Evolutionary conservation across 2,113 vertebrate species (phyloP).

Genomic region (Hipposideros armiger): DNA sequence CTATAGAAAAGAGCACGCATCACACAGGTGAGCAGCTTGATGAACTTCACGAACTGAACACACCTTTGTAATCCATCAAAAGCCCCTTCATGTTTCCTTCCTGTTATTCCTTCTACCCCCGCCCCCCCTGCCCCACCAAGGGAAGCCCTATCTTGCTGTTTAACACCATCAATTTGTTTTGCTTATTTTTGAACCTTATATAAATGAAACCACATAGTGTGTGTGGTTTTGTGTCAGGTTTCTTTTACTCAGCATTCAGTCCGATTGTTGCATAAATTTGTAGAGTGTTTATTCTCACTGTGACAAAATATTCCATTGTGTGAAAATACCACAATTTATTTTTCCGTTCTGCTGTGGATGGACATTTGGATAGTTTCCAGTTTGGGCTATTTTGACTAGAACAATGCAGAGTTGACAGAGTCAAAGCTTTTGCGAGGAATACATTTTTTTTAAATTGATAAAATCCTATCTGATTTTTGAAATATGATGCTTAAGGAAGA

Average conservation of each 20-base stretch:
- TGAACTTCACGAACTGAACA: not conserved
- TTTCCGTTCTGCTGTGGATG: not conserved
- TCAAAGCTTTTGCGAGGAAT: not conserved
- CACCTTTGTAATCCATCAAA: not conserved
- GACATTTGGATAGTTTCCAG: not conserved
- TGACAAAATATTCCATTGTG: not conserved
- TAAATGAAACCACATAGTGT: not conserved
- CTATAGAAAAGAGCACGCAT: not conserved
- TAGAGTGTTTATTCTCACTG: not conserved
- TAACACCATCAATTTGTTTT: not conserved
- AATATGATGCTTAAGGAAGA: not conserved
- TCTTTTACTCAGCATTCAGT: not conserved
- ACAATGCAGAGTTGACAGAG: not conserved
- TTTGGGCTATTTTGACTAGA: not conserved
- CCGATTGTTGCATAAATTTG: not conserved
- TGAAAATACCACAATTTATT: not conserved
- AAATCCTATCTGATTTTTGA: not conserved
- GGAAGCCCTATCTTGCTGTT: not conserved
- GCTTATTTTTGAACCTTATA: not conserved
- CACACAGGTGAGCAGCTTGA: not conserved
- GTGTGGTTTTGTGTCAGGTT: not conserved
- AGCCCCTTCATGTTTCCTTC: not conserved
- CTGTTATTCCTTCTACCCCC: no score
- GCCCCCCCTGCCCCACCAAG: fast-evolving
- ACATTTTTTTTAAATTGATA: not conserved